These are phyloP conservation scores for Drosophila neotestacea DNA, from an alignment of 2,888 invertebrate genomes.

Conservation along the genomic window DNA sequence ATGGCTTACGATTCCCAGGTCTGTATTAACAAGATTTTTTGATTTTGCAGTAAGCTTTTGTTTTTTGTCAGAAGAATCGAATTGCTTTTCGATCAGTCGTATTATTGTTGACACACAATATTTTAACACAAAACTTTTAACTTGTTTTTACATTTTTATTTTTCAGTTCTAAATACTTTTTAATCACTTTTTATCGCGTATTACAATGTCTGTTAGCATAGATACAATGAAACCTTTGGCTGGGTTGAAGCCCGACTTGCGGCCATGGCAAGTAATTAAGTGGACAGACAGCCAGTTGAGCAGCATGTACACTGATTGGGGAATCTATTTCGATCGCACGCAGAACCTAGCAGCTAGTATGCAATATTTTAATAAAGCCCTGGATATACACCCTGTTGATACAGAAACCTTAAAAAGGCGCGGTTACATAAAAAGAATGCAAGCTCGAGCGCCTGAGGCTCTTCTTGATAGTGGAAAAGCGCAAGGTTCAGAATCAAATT, in stretches of 20 bases:
- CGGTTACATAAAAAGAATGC: constrained; percentile 70
- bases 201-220: constrained; percentile 1
- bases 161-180: constrained; percentile 18
- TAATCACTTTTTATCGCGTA: constrained; percentile 7
- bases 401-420: constrained; percentile 65
- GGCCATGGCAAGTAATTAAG: constrained; percentile 75
- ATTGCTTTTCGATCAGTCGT: neutral
- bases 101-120: constrained; percentile 19
- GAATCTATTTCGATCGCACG: constrained; percentile 66
- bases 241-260: constrained; percentile 32
- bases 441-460: constrained; percentile 72
- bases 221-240: constrained; percentile 2
- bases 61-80: neutral
- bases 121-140: constrained; percentile 22
- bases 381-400: constrained; percentile 67
- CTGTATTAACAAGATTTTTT: too few species aligned
- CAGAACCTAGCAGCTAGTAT: constrained; percentile 66
- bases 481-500: constrained; percentile 52
- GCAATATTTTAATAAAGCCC: constrained; percentile 72
- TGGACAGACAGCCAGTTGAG: constrained; percentile 72
- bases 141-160: constrained; percentile 7
- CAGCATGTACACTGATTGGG: constrained; percentile 82
- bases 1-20: too few species aligned
- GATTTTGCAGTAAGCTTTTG: neutral
- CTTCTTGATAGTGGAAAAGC: constrained; percentile 72